Percentiles rank a stretch among this genome's conserved stretches.
Conservation (phyloP, 2,888 invertebrate species). For the Sericinus montela region DNA sequence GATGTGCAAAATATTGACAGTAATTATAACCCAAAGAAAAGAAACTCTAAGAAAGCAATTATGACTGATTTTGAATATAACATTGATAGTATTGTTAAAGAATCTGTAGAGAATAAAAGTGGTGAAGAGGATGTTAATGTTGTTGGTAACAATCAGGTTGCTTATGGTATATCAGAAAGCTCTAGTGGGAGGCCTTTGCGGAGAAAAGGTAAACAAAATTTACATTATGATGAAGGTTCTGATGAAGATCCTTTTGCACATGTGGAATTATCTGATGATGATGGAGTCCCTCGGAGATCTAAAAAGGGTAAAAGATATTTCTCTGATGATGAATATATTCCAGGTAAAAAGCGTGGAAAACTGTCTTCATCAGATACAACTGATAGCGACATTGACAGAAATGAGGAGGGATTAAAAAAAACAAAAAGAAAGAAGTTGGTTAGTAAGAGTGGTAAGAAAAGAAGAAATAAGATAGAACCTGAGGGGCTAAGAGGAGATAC, state of each 20-base stretch:
- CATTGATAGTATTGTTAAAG: constrained; percentile 37
- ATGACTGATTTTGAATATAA: constrained; percentile 53
- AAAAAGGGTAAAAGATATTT: constrained; percentile 81
- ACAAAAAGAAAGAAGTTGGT: constrained; percentile 26
- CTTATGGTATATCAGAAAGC: background rate
- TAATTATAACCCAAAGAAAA: constrained; percentile 24
- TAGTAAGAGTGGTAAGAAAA: constrained; percentile 39
- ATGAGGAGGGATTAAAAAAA: constrained; percentile 37
- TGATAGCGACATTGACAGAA: constrained; percentile 45
- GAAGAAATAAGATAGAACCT: constrained; percentile 27
- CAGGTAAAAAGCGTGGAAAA: constrained; percentile 53
- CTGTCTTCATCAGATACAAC: constrained; percentile 34
- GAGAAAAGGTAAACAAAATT: constrained; percentile 43
- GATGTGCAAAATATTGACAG: constrained; percentile 6
- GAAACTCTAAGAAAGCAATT: constrained; percentile 35
- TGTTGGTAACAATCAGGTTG: constrained; percentile 39
- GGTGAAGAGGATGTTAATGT: constrained; percentile 26
- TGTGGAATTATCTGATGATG: constrained; percentile 63
- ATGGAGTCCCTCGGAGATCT: constrained; percentile 40
- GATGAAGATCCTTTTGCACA: constrained; percentile 75
- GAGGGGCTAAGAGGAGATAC: constrained; percentile 14
- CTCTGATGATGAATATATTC: constrained; percentile 90
- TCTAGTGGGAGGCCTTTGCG: constrained; percentile 53
- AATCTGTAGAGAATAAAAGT: constrained; percentile 22
- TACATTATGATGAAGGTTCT: constrained; percentile 62